Conservation (phyloP, 2,113 vertebrate genomes). For the Phyllostomus discolor region DNA sequence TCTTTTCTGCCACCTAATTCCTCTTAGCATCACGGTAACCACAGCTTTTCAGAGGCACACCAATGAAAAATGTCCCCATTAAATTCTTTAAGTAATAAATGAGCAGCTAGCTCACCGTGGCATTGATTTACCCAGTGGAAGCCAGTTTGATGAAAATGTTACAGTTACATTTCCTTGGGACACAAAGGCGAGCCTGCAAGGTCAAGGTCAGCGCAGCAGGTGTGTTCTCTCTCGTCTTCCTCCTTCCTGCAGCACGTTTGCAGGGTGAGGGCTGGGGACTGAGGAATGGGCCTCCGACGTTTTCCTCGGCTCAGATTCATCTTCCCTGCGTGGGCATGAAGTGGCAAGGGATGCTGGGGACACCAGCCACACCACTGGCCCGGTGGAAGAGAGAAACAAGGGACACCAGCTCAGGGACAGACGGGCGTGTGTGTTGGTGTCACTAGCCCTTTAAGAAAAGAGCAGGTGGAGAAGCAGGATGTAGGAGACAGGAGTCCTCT, state of each 20-base stretch:
- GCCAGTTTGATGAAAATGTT: neutral
- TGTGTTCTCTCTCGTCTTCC: fast-evolving
- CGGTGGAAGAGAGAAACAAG: neutral
- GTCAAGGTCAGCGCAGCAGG: no score
- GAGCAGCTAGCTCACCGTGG: neutral
- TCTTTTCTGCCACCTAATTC: neutral
- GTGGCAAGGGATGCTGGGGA: neutral
- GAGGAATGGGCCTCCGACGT: neutral
- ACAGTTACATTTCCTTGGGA: neutral
- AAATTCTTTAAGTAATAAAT: neutral
- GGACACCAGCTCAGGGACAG: neutral
- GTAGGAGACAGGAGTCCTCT: neutral
- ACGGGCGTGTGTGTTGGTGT: neutral
- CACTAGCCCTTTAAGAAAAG: neutral
- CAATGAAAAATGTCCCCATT: neutral
- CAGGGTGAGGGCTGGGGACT: neutral
- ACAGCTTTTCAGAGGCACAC: neutral
- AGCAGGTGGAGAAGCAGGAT: neutral
- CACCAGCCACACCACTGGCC: neutral
- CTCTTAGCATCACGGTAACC: neutral
- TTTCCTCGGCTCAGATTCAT: neutral
- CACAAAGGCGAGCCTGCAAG: neutral
- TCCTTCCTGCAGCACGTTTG: neutral
- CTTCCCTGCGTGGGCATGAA: neutral
- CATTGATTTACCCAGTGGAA: neutral